phyloP scores from a whole-genome alignment of 2,888 invertebrate genomes.

The Acrobasis suavella region DNA sequence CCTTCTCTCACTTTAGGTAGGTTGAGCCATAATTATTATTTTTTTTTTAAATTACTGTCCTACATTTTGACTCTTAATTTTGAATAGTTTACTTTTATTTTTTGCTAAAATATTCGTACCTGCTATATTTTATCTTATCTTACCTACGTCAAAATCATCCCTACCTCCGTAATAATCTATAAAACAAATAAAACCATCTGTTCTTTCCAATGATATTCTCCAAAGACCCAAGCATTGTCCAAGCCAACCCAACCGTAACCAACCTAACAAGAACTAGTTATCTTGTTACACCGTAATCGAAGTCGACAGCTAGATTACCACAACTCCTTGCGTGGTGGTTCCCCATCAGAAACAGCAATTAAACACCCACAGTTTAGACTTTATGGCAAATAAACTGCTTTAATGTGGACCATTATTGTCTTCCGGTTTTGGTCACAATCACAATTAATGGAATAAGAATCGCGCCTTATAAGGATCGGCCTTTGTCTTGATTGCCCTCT shows the following conservation, averaged over 20 bases:
- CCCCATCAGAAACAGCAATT: slow-evolving; percentile 27
- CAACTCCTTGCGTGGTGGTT: slow-evolving; percentile 23
- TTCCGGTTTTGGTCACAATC: slow-evolving; percentile 15
- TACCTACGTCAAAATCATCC: too few relatives aligned
- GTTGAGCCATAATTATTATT: too few relatives aligned
- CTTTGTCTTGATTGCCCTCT: not conserved
- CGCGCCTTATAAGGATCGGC: not conserved
- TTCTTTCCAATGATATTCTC: too few relatives aligned
- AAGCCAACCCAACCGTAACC: slow-evolving; percentile 17
- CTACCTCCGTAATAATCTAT: too few relatives aligned
- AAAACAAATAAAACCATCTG: too few relatives aligned
- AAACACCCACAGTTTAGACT: slow-evolving; percentile 29
- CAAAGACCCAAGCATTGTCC: slow-evolving; percentile 22
- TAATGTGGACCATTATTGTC: slow-evolving; percentile 27
- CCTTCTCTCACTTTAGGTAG: too few relatives aligned
- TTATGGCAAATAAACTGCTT: slow-evolving; percentile 31
- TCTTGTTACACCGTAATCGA: slow-evolving; percentile 15
- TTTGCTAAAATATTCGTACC: too few relatives aligned
- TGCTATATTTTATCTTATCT: too few relatives aligned
- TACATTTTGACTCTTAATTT: too few relatives aligned
- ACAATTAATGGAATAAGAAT: slow-evolving; percentile 7
- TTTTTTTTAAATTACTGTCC: too few relatives aligned
- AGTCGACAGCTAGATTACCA: slow-evolving; percentile 23
- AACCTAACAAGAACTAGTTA: slow-evolving; percentile 16
- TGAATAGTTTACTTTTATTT: too few relatives aligned